Percentiles rank a stretch among this genome's conserved stretches.
phyloP scores from a whole-genome alignment of 2,888 invertebrate genomes.

The Andrena chrysosceles region DNA sequence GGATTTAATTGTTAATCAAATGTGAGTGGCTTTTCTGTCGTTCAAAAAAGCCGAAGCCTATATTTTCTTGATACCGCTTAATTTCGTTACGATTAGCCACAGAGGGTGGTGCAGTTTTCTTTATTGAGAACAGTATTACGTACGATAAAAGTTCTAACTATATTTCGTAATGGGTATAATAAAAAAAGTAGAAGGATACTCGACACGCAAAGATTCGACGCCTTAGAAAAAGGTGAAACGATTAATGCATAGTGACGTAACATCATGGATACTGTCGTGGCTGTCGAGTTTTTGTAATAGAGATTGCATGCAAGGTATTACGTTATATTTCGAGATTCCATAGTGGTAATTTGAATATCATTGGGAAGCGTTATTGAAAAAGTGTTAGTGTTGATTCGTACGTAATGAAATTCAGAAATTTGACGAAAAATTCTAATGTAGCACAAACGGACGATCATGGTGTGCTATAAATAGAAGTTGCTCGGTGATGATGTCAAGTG shows the following conservation, averaged over 20 bases:
- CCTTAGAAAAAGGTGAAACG: conserved; percentile 34
- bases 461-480: conserved; percentile 76
- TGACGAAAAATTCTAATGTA: conserved; percentile 40
- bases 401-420: conserved; percentile 35
- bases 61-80: conserved; percentile 65
- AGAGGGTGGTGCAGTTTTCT: conserved; percentile 23
- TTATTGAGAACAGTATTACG: conserved; percentile 22
- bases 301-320: conserved; percentile 36
- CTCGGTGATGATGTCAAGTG: conserved; percentile 69
- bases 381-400: conserved; percentile 63
- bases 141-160: conserved; percentile 5
- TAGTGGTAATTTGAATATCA: conserved; percentile 42
- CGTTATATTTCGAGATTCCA: conserved; percentile 31
- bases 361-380: conserved; percentile 28
- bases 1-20: conserved; percentile 79
- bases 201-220: conserved; percentile 31
- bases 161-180: conserved; percentile 31
- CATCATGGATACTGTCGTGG: conserved; percentile 17
- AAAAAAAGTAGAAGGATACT: conserved; percentile 16
- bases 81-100: conserved; percentile 37
- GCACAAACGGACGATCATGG: conserved; percentile 51
- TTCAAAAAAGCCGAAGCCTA: conserved; percentile 76
- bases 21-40: conserved; percentile 80
- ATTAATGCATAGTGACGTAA: conserved; percentile 56
- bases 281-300: conserved; percentile 22